Evolutionary conservation across 2,797 vertebrate species (phyloP).

Genomic region (Calcarius lapponicus): DNA sequence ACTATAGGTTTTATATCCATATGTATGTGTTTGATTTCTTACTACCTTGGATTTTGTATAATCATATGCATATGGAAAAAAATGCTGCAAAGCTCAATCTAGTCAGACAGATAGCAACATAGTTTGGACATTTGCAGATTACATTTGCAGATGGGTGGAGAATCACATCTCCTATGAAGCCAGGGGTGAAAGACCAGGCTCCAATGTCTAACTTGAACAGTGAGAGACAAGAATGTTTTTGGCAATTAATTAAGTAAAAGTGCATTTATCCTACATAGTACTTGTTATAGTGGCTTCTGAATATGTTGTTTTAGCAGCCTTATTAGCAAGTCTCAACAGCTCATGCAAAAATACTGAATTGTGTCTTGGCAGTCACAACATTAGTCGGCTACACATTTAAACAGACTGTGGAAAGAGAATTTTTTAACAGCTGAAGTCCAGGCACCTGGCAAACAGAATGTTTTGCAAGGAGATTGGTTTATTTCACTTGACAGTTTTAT

Average conservation of each 20-base stretch:
- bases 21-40: neutral
- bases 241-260: neutral
- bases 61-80: neutral
- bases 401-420: constrained; percentile 40
- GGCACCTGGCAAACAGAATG: constrained; percentile 47
- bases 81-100: neutral
- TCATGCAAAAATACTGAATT: neutral
- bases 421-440: constrained; percentile 45
- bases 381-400: constrained; percentile 10
- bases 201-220: neutral
- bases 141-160: neutral
- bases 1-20: neutral
- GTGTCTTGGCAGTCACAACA: constrained; percentile 18
- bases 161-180: neutral
- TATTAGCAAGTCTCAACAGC: neutral
- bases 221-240: neutral
- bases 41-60: neutral
- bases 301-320: neutral
- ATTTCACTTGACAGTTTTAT: constrained; percentile 61
- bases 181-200: neutral
- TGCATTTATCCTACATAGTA: neutral
- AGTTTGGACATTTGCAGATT: neutral
- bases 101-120: neutral
- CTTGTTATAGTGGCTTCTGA: neutral
- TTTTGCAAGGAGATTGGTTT: constrained; percentile 46